A percentile compares a stretch with the other conserved stretches of the same genome.
Conservation (phyloP, 2,888 invertebrate species). For the Megamerina dolium region DNA sequence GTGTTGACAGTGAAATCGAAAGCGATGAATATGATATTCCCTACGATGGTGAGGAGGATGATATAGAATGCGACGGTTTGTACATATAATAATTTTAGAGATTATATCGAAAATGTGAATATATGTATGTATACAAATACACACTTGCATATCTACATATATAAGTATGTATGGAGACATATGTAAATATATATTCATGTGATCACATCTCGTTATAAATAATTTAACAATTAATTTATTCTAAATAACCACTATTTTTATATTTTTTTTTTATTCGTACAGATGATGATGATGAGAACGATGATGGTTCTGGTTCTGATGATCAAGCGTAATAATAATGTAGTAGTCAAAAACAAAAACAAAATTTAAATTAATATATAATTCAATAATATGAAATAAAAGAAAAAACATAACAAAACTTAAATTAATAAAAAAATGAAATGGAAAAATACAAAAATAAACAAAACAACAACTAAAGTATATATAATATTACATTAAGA, state of each 20-base stretch:
- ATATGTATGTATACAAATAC: too few relatives aligned
- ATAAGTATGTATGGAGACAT: not conserved
- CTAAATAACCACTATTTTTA: conserved; percentile 7
- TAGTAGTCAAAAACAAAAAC: conserved; percentile 47
- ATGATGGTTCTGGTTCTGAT: conserved; percentile 47
- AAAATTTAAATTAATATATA: conserved; percentile 30
- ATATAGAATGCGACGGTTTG: conserved; percentile 44
- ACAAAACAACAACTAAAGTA: conserved; percentile 35
- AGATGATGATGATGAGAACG: conserved; percentile 48
- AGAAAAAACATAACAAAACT: conserved; percentile 29
- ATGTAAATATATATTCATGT: not conserved
- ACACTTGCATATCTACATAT: too few relatives aligned
- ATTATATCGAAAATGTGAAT: too few relatives aligned
- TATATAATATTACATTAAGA: conserved; percentile 46
- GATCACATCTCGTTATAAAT: not conserved
- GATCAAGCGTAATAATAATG: conserved; percentile 49
- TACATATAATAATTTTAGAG: conserved; percentile 6
- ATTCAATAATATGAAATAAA: conserved; percentile 36
- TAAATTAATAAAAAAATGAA: conserved; percentile 39
- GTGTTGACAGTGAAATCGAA: conserved; percentile 47
- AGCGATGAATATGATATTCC: conserved; percentile 48
- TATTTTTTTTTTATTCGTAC: conserved; percentile 10
- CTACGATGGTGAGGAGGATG: conserved; percentile 46
- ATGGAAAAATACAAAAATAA: conserved; percentile 31
- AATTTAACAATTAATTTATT: conserved; percentile 2